Percentiles rank a stretch among this genome's conserved stretches.
phyloP scores from a whole-genome alignment of 2,797 vertebrate genomes.

The Geotria australis region DNA sequence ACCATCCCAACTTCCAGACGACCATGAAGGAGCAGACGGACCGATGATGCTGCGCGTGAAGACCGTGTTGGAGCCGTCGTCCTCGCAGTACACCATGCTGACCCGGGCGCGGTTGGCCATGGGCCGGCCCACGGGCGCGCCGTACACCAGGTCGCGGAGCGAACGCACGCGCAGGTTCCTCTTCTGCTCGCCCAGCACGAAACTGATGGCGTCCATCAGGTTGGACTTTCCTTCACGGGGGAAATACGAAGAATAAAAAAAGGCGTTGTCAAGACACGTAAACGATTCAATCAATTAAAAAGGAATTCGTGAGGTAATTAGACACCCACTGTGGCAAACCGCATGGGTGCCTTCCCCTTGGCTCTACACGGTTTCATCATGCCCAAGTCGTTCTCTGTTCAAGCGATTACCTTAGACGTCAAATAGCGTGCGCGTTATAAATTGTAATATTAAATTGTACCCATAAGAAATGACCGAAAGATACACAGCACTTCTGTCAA shows the following conservation, averaged over 20 bases:
- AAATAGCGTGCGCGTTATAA: no score
- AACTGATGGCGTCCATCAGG: conserved; percentile 78
- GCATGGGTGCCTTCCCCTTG: no score
- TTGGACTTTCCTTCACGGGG: conserved; percentile 45
- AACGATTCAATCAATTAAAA: not conserved
- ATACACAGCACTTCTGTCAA: no score
- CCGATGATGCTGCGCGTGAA: conserved; percentile 38
- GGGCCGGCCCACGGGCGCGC: conserved; percentile 42
- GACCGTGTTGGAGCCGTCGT: conserved; percentile 21
- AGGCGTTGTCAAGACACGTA: not conserved
- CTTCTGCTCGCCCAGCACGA: conserved; percentile 42
- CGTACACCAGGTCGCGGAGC: conserved; percentile 42
- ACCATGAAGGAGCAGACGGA: conserved; percentile 6
- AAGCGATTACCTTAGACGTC: no score
- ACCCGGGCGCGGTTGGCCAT: conserved; percentile 28
- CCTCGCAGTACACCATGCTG: conserved; percentile 21
- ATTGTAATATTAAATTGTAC: no score
- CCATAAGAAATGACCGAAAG: no score
- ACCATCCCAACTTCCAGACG: no score
- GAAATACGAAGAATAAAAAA: not conserved
- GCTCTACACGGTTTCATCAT: no score
- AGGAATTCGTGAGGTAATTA: no score
- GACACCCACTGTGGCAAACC: no score
- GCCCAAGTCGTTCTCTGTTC: no score
- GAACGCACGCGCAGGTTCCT: conserved; percentile 36